phyloP scores from a whole-genome alignment of 2,113 vertebrate species.

The Notothenia rossii region DNA sequence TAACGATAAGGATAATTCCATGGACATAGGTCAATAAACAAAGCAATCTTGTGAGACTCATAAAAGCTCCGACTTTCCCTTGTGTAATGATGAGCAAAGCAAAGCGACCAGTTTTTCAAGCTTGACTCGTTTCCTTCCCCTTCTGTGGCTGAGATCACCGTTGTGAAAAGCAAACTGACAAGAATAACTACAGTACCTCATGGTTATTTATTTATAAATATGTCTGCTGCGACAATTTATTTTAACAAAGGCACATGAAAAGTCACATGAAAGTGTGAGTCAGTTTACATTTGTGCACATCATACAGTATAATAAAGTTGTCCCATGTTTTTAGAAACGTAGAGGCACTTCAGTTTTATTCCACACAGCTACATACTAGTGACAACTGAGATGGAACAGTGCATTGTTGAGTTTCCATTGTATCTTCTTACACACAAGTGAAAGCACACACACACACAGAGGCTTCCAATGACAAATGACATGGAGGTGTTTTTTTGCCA shows the following conservation, averaged over 20 bases:
- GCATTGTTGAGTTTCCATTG: conserved; percentile 64
- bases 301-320: background rate
- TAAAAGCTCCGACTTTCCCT: conserved; percentile 42
- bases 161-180: conserved; percentile 37
- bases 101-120: conserved; percentile 54
- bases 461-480: conserved; percentile 55
- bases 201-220: background rate
- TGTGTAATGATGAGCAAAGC: conserved; percentile 46
- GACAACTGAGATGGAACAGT: conserved; percentile 57
- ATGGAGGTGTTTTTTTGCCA: conserved; percentile 35
- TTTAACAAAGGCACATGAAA: background rate
- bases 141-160: conserved; percentile 3
- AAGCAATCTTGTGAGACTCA: conserved; percentile 8
- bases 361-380: conserved; percentile 17
- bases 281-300: background rate
- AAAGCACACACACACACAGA: conserved; percentile 46
- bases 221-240: background rate
- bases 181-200: background rate
- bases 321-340: conserved; percentile 20
- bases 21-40: conserved; percentile 23
- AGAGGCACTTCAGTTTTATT: background rate
- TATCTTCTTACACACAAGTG: conserved; percentile 68
- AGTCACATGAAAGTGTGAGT: background rate
- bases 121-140: conserved; percentile 49
- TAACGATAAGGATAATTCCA: conserved; percentile 44